Conservation (phyloP, 2,797 vertebrate species). For the Thalassophryne amazonica region DNA sequence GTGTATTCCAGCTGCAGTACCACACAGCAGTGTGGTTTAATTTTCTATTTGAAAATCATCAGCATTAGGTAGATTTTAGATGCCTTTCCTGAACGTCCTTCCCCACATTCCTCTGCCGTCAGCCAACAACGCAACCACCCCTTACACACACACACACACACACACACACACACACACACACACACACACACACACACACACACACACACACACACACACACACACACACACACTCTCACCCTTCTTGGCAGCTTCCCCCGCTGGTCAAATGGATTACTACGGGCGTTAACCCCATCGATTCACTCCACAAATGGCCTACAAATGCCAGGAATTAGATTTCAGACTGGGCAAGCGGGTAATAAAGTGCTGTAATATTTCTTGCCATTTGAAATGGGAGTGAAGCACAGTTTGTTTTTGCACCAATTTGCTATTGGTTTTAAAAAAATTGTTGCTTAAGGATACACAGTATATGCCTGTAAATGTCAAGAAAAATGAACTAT, state of each 20-base stretch:
- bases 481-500: no score
- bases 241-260: constrained; percentile 57
- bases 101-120: constrained; percentile 8
- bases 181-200: neutral
- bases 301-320: constrained; percentile 65
- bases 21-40: neutral
- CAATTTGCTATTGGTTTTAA: no score
- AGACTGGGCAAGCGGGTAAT: constrained; percentile 49
- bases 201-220: neutral
- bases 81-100: constrained; percentile 10
- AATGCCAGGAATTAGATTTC: constrained; percentile 72
- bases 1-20: neutral
- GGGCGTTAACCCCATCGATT: constrained; percentile 66
- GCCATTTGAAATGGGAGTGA: constrained; percentile 21
- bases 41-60: constrained; percentile 9
- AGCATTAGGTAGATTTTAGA: constrained; percentile 2
- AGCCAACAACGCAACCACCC: no score
- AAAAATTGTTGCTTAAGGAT: no score
- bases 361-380: constrained; percentile 61
- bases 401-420: constrained; percentile 21
- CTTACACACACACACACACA: neutral
- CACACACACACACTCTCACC: constrained; percentile 12
- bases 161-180: neutral
- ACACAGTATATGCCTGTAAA: no score
- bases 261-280: constrained; percentile 63